Evolutionary conservation across 2,113 vertebrate species (phyloP).

Genomic region (Eulacestoma nigropectus): DNA sequence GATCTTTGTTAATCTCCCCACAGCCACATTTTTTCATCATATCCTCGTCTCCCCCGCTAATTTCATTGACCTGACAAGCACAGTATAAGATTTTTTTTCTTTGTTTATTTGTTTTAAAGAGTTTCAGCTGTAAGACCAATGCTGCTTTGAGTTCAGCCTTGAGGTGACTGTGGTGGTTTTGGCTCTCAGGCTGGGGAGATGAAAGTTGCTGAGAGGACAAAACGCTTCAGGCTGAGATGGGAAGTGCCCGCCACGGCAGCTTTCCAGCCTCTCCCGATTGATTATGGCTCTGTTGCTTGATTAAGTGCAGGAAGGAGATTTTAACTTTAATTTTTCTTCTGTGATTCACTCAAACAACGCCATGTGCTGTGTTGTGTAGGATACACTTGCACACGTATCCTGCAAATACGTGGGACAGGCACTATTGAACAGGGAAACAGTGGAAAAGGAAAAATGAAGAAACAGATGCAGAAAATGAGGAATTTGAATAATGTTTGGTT

Average conservation of each 20-base stretch:
- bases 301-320: not conserved
- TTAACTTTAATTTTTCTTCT: not conserved
- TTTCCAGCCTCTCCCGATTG: not conserved
- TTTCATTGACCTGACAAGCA: not conserved
- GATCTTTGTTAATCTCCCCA: not conserved
- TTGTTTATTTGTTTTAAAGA: not conserved
- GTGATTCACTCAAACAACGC: not conserved
- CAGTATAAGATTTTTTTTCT: not conserved
- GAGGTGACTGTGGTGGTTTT: not conserved
- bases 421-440: not conserved
- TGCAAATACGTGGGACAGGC: not conserved
- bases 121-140: not conserved
- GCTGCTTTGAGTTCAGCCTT: not conserved
- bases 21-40: not conserved
- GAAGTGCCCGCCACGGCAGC: fast-evolving
- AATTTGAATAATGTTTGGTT: not conserved
- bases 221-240: not conserved
- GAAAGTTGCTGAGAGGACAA: not conserved
- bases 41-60: not conserved
- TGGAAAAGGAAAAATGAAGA: not conserved
- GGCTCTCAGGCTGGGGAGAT: not conserved
- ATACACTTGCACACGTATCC: too few species aligned
- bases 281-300: not conserved
- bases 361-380: not conserved
- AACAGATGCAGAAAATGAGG: not conserved